Percentiles rank a stretch among this genome's conserved stretches.
Evolutionary conservation across 2,113 vertebrate genomes (phyloP).

Genomic region (Triplophysa siluroides): DNA sequence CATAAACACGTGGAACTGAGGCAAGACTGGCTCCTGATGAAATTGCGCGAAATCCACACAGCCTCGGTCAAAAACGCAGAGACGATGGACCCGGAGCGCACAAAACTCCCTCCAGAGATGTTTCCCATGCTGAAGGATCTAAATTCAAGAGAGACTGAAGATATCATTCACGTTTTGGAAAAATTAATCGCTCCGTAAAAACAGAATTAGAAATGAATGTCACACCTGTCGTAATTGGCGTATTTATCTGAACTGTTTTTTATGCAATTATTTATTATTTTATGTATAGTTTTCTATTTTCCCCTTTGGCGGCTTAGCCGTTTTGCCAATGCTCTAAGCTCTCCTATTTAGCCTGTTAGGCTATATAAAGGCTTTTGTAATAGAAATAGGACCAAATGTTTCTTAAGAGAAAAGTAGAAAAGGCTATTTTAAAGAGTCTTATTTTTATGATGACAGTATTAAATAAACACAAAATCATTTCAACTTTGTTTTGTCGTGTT

Average conservation of each 20-base stretch:
- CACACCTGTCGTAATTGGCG: too few species aligned
- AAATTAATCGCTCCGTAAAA: constrained; percentile 58
- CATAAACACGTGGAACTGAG: constrained; percentile 79
- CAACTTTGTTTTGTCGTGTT: background rate
- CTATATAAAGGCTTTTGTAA: constrained; percentile 7
- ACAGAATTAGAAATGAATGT: background rate
- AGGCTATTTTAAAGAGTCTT: background rate
- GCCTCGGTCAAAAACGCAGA: constrained; percentile 60
- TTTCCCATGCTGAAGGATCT: constrained; percentile 60
- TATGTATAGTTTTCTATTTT: background rate
- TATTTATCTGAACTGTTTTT: background rate
- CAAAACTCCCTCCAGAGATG: constrained; percentile 62
- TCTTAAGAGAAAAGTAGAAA: background rate
- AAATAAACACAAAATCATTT: background rate
- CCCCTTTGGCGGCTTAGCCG: constrained; percentile 24
- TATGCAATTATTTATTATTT: background rate
- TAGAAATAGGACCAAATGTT: constrained; percentile 27
- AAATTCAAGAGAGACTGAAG: constrained; percentile 60
- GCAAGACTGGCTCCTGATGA: constrained; percentile 86
- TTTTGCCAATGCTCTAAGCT: constrained; percentile 24
- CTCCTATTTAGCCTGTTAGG: background rate
- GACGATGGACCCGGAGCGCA: constrained; percentile 38
- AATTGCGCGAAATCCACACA: constrained; percentile 81
- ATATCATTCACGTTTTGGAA: constrained; percentile 58
- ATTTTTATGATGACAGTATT: background rate